Base-by-base conservation (phyloP, 2,113 vertebrate species). In the Rutilus rutilus region DNA sequence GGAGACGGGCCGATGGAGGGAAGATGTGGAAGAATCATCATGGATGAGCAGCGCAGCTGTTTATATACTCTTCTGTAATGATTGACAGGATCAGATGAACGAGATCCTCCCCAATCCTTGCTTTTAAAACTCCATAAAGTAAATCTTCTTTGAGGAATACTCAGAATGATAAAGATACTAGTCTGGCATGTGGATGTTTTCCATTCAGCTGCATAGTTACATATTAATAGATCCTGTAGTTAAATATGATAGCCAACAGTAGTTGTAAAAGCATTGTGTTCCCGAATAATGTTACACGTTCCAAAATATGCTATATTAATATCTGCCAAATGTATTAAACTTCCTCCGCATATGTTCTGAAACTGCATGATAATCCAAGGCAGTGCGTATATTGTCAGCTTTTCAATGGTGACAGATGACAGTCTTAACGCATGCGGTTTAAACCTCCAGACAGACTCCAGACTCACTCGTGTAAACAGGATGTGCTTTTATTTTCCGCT, bases 401-500 rank as follows among this genome's bases (percentile, higher is more conserved):
- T 82, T 86, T 86, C 83, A 87, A 86, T 88, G 39, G 85, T 82
- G 79, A 90, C 83, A 84, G 83, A 86, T 86, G 76, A 85, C 78
- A 10, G 83, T 84, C 85, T 88, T 85, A 83, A 89, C 81, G 79
- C 67, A 81, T 85, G 60, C 50, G 83, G 75, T 83, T 78, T 83
- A 87, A 76, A 79, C 85, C 60, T 87, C 87, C 87, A 82, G 76
- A 85, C 47, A 75, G 86, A 88, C 83, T 87, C 73, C 82, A 86
- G 87, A 84, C 78, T 62, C 65, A 5, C 84, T 79, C 78, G 80
- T 86, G 82, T 89, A 90, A 91, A 90, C 89, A 89, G 90, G 89
- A 90, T 91, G 87, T 91, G 25, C 69, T 88, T 91, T 89, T 90
- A 90, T 91, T 90, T 90, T 91, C 89, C 82, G 60, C 89, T 84